Evolutionary conservation across 1,140 invertebrate species (phyloP).

Genomic region (Mizuhopecten yessoensis): DNA sequence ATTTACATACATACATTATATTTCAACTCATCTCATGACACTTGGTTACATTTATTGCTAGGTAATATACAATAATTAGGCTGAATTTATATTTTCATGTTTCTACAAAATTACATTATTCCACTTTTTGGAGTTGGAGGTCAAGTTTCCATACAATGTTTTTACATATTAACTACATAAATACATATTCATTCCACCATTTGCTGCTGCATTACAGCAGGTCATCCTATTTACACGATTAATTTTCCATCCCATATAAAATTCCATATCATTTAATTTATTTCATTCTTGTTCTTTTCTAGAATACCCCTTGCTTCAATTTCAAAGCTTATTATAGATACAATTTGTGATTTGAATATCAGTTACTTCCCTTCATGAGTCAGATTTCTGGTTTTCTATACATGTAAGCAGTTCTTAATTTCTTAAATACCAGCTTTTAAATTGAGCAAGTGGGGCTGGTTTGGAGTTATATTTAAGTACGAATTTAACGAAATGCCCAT

Average conservation of each 20-base stretch:
- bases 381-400: neutral
- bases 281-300: slow-evolving; percentile 33
- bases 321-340: slow-evolving; percentile 5
- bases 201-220: neutral
- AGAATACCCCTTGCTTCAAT: slow-evolving; percentile 30
- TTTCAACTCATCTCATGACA: no score
- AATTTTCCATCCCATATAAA: slow-evolving; percentile 35
- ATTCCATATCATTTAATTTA: neutral
- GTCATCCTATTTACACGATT: neutral
- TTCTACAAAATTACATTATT: no score
- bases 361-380: neutral
- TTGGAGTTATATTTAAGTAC: no score
- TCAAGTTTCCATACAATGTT: neutral
- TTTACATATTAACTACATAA: neutral
- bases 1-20: no score
- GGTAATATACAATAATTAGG: no score
- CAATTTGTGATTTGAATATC: neutral
- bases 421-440: no score
- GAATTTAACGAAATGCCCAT: no score
- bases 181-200: neutral
- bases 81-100: no score
- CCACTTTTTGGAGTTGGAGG: neutral
- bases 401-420: neutral
- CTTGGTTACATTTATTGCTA: no score
- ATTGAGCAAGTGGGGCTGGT: no score